Evolutionary conservation across 2,888 invertebrate species (phyloP).

Genomic region (Heliconius aoede): DNA sequence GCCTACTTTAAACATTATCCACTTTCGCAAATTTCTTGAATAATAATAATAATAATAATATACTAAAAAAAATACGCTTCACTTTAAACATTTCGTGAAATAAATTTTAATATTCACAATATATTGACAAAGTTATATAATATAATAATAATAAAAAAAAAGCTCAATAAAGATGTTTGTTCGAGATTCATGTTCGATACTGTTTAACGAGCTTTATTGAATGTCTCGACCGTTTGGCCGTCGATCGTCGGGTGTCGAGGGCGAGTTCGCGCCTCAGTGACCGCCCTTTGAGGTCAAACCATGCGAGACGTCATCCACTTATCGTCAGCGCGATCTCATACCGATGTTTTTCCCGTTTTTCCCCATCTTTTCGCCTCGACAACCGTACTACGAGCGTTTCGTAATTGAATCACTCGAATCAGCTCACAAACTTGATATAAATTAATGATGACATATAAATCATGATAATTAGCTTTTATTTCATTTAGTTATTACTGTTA

Average conservation of each 20-base stretch:
- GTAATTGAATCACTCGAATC: conserved; percentile 78
- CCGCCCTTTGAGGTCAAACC: conserved; percentile 79
- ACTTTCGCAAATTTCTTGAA: conserved; percentile 45
- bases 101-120: background rate
- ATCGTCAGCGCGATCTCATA: conserved; percentile 78
- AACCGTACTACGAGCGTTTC: conserved; percentile 70
- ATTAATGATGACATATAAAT: conserved; percentile 75
- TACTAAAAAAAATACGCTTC: background rate
- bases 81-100: background rate
- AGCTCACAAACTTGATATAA: conserved; percentile 65
- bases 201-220: conserved; percentile 50
- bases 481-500: background rate
- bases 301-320: conserved; percentile 82
- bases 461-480: conserved; percentile 41
- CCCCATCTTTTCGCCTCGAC: conserved; percentile 75
- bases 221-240: conserved; percentile 51
- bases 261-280: conserved; percentile 65
- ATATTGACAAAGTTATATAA: no score
- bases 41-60: conserved; percentile 26
- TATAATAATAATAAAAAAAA: background rate
- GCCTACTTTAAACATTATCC: conserved; percentile 55
- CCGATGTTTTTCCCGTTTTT: conserved; percentile 81
- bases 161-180: conserved; percentile 37
- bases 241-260: conserved; percentile 52
- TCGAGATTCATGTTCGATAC: conserved; percentile 44